Percentiles rank a stretch among this genome's conserved stretches.
These are phyloP conservation scores for Oscheius sp. DNA, from an alignment of 2,888 invertebrate genomes.

Conservation along the genomic window DNA sequence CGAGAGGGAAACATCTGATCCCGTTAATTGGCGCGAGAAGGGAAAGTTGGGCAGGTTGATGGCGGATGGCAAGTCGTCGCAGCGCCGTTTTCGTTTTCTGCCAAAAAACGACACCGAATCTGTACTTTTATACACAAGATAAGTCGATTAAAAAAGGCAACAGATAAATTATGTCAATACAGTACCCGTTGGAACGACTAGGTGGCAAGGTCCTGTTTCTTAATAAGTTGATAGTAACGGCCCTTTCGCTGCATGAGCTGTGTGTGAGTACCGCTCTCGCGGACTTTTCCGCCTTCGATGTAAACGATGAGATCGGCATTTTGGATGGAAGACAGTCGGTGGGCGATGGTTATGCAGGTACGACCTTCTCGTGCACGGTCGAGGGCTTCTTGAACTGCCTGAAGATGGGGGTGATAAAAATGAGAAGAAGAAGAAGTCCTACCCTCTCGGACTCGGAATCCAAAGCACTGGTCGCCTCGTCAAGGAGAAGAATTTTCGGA, in stretches of 20 bases:
- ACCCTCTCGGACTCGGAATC: conserved; percentile 66
- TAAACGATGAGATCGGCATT: conserved; percentile 64
- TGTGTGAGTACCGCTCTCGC: conserved; percentile 58
- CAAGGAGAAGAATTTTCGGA: conserved; percentile 49
- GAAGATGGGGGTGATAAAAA: no score
- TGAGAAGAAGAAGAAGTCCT: no score
- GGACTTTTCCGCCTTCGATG: conserved; percentile 47
- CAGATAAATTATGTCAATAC: no score
- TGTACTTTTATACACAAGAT: neutral
- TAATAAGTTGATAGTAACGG: conserved; percentile 52
- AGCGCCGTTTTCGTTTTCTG: neutral
- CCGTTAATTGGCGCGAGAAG: conserved; percentile 18
- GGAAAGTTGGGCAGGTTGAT: neutral
- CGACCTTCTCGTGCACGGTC: conserved; percentile 62
- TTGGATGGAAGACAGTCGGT: conserved; percentile 64
- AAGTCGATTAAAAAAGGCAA: no score
- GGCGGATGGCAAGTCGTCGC: conserved; percentile 5
- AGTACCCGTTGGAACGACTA: no score
- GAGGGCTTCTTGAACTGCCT: conserved; percentile 65
- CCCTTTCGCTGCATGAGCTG: conserved; percentile 51
- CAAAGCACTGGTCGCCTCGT: conserved; percentile 52
- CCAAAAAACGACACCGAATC: neutral
- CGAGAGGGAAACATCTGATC: neutral
- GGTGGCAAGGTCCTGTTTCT: conserved; percentile 46
- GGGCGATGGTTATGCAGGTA: conserved; percentile 66